These are phyloP conservation scores for Sussaba pulchella DNA, from an alignment of 2,888 invertebrate genomes.

Conservation along the genomic window DNA sequence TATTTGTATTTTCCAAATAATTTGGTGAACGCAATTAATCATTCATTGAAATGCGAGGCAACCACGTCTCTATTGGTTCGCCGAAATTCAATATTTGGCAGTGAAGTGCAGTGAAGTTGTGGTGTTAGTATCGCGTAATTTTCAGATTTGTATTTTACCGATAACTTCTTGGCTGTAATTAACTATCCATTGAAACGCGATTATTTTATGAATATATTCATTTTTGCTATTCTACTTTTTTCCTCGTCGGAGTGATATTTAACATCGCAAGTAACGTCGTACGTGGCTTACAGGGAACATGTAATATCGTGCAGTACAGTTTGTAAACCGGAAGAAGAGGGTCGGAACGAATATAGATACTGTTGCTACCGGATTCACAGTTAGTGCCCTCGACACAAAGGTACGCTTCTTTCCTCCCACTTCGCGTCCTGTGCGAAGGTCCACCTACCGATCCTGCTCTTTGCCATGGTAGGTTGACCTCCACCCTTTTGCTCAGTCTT, in stretches of 20 bases:
- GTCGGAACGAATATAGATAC: constrained; percentile 43
- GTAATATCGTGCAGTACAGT: constrained; percentile 7
- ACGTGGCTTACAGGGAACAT: constrained; percentile 35
- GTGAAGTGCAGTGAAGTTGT: no score
- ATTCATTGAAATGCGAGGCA: no score
- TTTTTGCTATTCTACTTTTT: not conserved
- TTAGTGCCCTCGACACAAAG: constrained; percentile 77
- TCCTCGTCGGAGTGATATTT: not conserved
- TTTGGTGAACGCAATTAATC: no score
- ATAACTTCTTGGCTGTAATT: no score
- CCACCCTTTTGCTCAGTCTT: constrained; percentile 59
- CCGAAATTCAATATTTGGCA: no score
- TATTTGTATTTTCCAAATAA: no score
- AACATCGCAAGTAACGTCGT: constrained; percentile 37
- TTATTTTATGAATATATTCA: no score
- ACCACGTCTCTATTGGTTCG: no score
- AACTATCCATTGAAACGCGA: no score
- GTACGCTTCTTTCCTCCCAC: constrained; percentile 57
- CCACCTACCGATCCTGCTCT: constrained; percentile 32
- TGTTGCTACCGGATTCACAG: constrained; percentile 78
- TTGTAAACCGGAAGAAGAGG: constrained; percentile 75
- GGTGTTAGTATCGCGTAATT: no score
- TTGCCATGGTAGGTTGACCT: constrained; percentile 9
- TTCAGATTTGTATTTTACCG: no score
- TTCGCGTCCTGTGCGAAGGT: constrained; percentile 35